These are phyloP conservation scores for Odocoileus virginianus DNA, from an alignment of 2,113 vertebrate genomes.

Conservation along the genomic window DNA sequence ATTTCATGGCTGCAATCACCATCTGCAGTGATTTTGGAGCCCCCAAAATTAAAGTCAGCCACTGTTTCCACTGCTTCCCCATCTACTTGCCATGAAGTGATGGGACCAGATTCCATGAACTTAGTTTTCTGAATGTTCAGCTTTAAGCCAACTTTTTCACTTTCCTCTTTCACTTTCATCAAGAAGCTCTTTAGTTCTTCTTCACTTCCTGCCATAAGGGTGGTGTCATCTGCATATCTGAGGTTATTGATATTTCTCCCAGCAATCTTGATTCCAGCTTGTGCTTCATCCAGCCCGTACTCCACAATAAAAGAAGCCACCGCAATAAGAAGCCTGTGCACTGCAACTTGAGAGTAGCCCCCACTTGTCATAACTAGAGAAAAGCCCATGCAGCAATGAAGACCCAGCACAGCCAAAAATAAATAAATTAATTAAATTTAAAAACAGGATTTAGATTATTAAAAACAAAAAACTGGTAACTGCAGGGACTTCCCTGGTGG, in stretches of 20 bases:
- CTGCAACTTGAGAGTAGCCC: not conserved
- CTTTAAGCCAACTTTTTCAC: too few relatives aligned
- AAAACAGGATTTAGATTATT: not conserved
- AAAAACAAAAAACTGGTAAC: not conserved
- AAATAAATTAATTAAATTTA: not conserved
- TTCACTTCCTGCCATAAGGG: too few relatives aligned
- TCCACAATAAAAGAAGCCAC: too few relatives aligned
- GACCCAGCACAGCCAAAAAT: not conserved
- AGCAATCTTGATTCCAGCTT: too few relatives aligned
- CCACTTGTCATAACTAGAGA: not conserved
- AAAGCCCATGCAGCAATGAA: not conserved
- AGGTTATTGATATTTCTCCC: too few relatives aligned
- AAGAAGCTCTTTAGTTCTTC: too few relatives aligned
- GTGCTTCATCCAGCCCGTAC: too few relatives aligned
- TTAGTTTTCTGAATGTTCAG: too few relatives aligned
- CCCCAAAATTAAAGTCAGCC: accelerated
- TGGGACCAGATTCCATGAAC: too few relatives aligned
- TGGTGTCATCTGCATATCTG: too few relatives aligned
- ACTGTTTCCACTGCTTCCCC: not conserved
- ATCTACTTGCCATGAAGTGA: not conserved
- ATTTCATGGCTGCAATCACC: not conserved
- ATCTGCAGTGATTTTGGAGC: not conserved
- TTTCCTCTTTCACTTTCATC: too few relatives aligned
- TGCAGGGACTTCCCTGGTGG: not conserved
- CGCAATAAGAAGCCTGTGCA: not conserved